Evolutionary conservation across 2,113 vertebrate genomes (phyloP).

Genomic region (Eulacestoma nigropectus): DNA sequence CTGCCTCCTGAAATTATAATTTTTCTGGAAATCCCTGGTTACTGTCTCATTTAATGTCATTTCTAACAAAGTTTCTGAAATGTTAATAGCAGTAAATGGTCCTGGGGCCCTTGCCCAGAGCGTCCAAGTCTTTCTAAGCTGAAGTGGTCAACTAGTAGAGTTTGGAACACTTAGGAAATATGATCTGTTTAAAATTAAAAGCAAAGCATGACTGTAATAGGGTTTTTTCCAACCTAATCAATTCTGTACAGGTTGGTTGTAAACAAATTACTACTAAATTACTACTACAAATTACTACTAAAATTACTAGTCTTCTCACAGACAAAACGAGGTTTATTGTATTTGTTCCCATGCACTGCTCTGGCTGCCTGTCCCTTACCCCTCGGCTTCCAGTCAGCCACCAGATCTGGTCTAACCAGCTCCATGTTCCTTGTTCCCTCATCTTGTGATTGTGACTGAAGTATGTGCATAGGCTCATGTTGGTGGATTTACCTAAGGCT

Average conservation of each 20-base stretch:
- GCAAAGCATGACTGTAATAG: not conserved
- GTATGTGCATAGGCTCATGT: accelerated
- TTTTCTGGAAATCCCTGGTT: not conserved
- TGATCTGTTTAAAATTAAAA: not conserved
- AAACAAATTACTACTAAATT: no score
- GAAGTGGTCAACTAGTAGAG: not conserved
- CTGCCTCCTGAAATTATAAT: not conserved
- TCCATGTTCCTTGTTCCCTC: not conserved
- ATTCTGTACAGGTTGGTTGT: not conserved
- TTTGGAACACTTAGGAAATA: not conserved
- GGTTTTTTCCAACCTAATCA: not conserved
- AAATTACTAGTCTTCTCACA: not conserved
- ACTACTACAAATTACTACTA: no score
- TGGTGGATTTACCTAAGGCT: not conserved
- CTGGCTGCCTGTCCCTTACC: not conserved
- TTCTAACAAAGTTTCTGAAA: not conserved
- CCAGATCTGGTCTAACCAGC: not conserved
- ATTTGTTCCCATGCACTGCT: accelerated
- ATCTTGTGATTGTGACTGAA: accelerated
- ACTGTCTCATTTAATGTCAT: not conserved
- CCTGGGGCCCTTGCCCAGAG: not conserved
- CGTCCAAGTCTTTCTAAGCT: not conserved
- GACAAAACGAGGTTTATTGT: not conserved
- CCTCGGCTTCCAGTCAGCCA: not conserved
- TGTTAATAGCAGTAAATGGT: not conserved